These are phyloP conservation scores for Pammene aurita DNA, from an alignment of 2,888 invertebrate species.

Conservation along the genomic window DNA sequence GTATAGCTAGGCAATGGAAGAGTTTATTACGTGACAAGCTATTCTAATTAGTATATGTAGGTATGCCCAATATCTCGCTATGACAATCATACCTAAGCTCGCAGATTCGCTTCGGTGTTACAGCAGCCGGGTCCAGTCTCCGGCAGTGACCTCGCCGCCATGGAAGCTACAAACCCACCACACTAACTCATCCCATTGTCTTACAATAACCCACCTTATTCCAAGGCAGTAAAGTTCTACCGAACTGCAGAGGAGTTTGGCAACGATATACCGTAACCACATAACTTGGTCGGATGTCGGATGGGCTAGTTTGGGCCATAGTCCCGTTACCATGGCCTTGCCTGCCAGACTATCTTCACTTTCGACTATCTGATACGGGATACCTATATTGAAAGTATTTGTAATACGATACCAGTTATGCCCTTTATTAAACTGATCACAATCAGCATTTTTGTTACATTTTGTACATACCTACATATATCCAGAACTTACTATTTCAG, in stretches of 20 bases:
- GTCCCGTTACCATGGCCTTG: slow-evolving; percentile 39
- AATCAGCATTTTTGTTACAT: too few species aligned
- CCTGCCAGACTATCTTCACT: slow-evolving; percentile 27
- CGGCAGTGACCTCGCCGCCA: slow-evolving; percentile 47
- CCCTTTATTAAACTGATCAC: too few species aligned
- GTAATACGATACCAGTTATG: too few species aligned
- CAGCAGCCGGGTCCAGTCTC: slow-evolving; percentile 39
- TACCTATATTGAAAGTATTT: not conserved
- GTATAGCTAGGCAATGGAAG: too few species aligned
- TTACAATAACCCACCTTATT: not conserved
- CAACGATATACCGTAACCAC: slow-evolving; percentile 66
- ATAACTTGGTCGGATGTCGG: slow-evolving; percentile 46
- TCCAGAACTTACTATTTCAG: too few species aligned
- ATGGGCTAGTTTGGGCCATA: slow-evolving; percentile 33
- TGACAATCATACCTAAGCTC: not conserved
- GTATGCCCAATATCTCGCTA: too few species aligned
- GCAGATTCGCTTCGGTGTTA: slow-evolving; percentile 52
- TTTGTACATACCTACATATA: too few species aligned
- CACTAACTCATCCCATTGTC: not conserved
- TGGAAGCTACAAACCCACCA: slow-evolving; percentile 30
- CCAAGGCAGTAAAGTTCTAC: not conserved
- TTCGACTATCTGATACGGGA: slow-evolving; percentile 16
- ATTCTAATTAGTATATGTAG: too few species aligned
- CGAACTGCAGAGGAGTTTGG: not conserved
- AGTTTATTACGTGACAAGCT: too few species aligned